Evolutionary conservation across 2,797 vertebrate genomes (phyloP), one percentile per base, ranked within the genome.

Genomic region (Sylvilagus floridanus): DNA sequence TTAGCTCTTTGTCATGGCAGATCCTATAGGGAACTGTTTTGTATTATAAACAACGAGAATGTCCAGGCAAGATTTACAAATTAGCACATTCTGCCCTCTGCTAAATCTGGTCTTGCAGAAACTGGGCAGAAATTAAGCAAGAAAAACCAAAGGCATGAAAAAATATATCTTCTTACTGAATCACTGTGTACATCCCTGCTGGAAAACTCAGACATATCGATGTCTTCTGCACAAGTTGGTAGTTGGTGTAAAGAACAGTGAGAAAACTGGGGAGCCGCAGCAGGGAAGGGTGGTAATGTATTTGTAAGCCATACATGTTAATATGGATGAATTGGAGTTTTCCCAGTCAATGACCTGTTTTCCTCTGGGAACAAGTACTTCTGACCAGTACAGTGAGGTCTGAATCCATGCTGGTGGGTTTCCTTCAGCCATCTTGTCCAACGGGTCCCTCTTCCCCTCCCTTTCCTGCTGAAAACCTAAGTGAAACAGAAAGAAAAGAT

Each of bases 1-100:
- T 90, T 22, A 95, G 71, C 62, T 84, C 28, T 93, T 93, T 81
- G 47, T 91, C 47, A n/a, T 63, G 32, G 60, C 12, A 84, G 32
- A 84, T 94, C 87, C 66, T 76, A 28, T 52, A 78, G 60, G 60
- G n/a, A 88, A 89, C 16, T 66, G n/a, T 82, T 95, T 94, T 94
- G 17, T 94, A 13, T 77, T 54, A 77, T 47, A 75, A 90, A 95
- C 90, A 93, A 68, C 47, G 62, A 93, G 75, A 71, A 90, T 79
- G 32, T 73, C 66, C 68, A 78, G 7, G 22, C n/a, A 57, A 93
- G 81, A 30, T 57, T 88, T 93, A 79, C 57, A 89, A 69, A 84
- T 91, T 68, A 93, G 68, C 73, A 88, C 14, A 63, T n/a, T 10
- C 75, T 77, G 62, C 52, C 68, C 37, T 84, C 30, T 1, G 32